phyloP scores from a whole-genome alignment of 2,888 invertebrate genomes.

The Nomada flava region DNA sequence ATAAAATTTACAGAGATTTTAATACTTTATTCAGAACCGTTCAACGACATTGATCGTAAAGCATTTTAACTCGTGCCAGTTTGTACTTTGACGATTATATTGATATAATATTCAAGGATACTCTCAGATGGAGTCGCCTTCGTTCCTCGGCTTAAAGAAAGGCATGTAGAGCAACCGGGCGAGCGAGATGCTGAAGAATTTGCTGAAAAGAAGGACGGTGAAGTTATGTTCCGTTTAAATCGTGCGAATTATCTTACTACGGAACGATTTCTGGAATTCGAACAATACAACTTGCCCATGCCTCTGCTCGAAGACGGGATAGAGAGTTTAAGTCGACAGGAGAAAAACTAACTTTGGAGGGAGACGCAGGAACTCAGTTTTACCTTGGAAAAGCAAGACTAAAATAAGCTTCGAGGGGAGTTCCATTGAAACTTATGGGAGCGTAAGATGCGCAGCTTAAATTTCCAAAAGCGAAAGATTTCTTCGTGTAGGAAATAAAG shows the following conservation, averaged over 20 bases:
- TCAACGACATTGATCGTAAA: no score
- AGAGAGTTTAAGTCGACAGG: slow-evolving; percentile 29
- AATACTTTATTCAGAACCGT: no score
- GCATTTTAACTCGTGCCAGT: not conserved
- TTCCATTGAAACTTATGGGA: slow-evolving; percentile 23
- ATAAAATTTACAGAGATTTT: no score
- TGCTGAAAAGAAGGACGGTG: not conserved
- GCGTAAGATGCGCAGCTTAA: slow-evolving; percentile 17
- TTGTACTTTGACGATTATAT: no score
- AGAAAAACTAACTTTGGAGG: slow-evolving; percentile 25
- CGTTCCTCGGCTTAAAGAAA: no score
- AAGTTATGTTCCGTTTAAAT: slow-evolving; percentile 1
- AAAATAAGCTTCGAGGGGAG: slow-evolving; percentile 25
- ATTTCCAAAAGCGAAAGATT: slow-evolving; percentile 24
- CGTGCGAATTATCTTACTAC: not conserved
- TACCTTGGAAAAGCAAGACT: slow-evolving; percentile 26
- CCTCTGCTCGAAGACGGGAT: not conserved
- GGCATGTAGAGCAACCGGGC: no score
- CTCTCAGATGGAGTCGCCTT: no score
- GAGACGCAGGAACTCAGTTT: slow-evolving; percentile 16
- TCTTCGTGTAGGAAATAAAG: not conserved
- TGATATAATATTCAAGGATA: no score
- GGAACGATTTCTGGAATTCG: not conserved
- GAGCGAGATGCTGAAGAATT: not conserved
- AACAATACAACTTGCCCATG: slow-evolving; percentile 1